These are phyloP conservation scores for Nudaria mundana DNA, from an alignment of 2,888 invertebrate genomes.

Conservation along the genomic window DNA sequence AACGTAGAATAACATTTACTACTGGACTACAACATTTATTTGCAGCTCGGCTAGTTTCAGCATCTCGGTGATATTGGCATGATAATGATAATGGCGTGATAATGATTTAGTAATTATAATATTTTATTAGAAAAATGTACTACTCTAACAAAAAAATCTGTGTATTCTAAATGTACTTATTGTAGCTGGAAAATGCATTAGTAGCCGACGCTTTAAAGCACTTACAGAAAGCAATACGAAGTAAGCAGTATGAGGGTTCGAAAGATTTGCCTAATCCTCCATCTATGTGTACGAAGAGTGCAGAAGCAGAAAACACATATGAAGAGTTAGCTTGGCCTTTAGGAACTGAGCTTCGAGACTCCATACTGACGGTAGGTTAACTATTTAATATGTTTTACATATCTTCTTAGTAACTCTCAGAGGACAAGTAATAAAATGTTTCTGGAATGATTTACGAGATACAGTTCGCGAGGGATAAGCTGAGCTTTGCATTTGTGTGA, in stretches of 20 bases:
- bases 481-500: too few species aligned
- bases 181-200: constrained; percentile 63
- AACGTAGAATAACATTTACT: too few species aligned
- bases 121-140: too few species aligned
- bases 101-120: too few species aligned
- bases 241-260: constrained; percentile 29
- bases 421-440: neutral
- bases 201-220: constrained; percentile 65
- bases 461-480: too few species aligned
- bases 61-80: too few species aligned
- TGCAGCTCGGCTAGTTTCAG: too few species aligned
- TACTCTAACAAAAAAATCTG: too few species aligned
- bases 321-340: constrained; percentile 49
- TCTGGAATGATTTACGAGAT: too few species aligned
- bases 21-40: too few species aligned
- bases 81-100: too few species aligned
- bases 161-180: too few species aligned
- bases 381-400: constrained; percentile 24
- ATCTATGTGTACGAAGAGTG: constrained; percentile 84
- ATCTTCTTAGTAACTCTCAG: neutral
- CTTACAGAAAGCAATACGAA: constrained; percentile 57
- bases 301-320: constrained; percentile 63
- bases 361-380: constrained; percentile 43
- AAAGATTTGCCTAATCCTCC: constrained; percentile 71
- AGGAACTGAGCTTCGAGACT: constrained; percentile 46